Conservation (phyloP, 2,888 invertebrate genomes). For the Neoascia interrupta region DNA sequence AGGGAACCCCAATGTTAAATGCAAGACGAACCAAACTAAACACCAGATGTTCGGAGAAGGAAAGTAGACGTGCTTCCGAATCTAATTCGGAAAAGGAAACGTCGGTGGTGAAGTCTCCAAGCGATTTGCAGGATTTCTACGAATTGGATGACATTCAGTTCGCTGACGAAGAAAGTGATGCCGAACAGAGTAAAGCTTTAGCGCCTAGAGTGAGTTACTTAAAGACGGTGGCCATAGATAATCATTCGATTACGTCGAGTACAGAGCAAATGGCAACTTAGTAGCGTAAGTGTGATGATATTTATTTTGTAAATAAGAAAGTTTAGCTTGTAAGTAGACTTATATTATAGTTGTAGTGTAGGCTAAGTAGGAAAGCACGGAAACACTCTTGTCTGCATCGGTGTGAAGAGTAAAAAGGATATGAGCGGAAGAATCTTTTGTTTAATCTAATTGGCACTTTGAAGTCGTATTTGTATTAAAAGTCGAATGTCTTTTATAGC, state of each 20-base stretch:
- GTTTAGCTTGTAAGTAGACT: constrained; percentile 26
- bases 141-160: constrained; percentile 85
- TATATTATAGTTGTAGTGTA: too few relatives aligned
- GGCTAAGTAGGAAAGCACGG: constrained; percentile 53
- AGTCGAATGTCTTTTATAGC: background rate
- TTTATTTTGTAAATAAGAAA: constrained; percentile 50
- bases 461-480: background rate
- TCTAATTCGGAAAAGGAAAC: constrained; percentile 83
- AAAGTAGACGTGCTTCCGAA: constrained; percentile 68
- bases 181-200: constrained; percentile 51
- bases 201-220: constrained; percentile 51
- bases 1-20: constrained; percentile 32
- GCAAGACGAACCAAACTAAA: constrained; percentile 8
- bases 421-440: background rate
- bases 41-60: constrained; percentile 20
- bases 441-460: too few relatives aligned
- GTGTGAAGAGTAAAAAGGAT: too few relatives aligned
- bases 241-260: constrained; percentile 59
- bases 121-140: constrained; percentile 81
- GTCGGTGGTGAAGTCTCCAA: constrained; percentile 84
- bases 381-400: constrained; percentile 18
- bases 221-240: constrained; percentile 60
- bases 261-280: constrained; percentile 56
- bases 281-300: constrained; percentile 12
- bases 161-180: constrained; percentile 82